Evolutionary conservation across 2,888 invertebrate species (phyloP).

Genomic region (Spodoptera exigua): DNA sequence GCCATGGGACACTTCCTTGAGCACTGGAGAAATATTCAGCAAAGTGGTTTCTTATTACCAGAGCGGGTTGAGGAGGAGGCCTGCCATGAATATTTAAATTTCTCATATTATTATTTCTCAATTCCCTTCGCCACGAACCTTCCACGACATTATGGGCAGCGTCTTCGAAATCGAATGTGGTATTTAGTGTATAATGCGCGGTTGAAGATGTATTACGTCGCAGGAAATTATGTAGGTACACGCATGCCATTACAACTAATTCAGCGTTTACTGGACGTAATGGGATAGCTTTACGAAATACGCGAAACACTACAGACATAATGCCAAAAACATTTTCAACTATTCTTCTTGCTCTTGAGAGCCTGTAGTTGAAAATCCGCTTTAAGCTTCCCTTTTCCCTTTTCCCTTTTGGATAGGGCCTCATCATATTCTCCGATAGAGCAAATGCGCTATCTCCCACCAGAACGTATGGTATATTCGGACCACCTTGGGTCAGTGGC

Average conservation of each 20-base stretch:
- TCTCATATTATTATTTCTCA: constrained; percentile 5
- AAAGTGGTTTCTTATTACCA: constrained; percentile 25
- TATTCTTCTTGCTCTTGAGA: constrained; percentile 49
- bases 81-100: constrained; percentile 6
- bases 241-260: constrained; percentile 49
- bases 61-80: constrained; percentile 5
- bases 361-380: constrained; percentile 42
- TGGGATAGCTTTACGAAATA: constrained; percentile 24
- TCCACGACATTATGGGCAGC: constrained; percentile 27
- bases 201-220: constrained; percentile 31
- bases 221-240: constrained; percentile 41
- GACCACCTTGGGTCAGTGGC: constrained; percentile 42
- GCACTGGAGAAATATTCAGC: constrained; percentile 32
- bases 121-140: constrained; percentile 31
- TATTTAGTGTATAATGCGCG: constrained; percentile 32
- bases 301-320: constrained; percentile 32
- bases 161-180: constrained; percentile 41
- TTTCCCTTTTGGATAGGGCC: constrained; percentile 48
- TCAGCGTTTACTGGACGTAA: constrained; percentile 23
- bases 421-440: constrained; percentile 51
- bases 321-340: constrained; percentile 16
- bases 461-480: constrained; percentile 43
- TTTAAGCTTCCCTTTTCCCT: constrained; percentile 33
- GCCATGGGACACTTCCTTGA: constrained; percentile 38
- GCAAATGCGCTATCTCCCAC: constrained; percentile 58